Evolutionary conservation across 2,113 vertebrate genomes (phyloP), one percentile per base, ranked within the genome.

Genomic region (Microcebus murinus): DNA sequence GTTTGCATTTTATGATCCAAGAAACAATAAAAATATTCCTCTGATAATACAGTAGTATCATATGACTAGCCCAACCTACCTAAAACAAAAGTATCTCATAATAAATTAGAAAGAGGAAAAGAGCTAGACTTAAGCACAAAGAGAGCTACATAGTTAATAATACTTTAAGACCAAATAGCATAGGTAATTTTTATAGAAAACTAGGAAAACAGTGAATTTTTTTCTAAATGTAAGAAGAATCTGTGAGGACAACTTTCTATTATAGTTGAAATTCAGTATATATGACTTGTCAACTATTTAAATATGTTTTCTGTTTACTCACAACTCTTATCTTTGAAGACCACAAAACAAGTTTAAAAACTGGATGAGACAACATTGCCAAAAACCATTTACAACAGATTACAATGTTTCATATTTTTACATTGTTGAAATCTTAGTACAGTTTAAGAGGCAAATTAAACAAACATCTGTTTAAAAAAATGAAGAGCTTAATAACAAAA

Each of bases 221-320:
- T 95, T 77, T 55, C 31, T 90, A 29, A 8, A 61, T 31, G 1
- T 20, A 86, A 87, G n/a, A 95, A 68, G 50, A 52, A 52, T 74
- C 21, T 13, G 11, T 77, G 11, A 96, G 39, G 48, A 84, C 23
- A 91, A 86, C 27, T 65, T 87, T 92, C 71, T 83, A 67, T 15
- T 13, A 50, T 50, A 50, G 21, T 0, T 90, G 36, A 36, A 76
- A 94, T 92, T 90, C 74, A 67, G 6, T 48, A 73, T 2, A 70
- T 15, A 6, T 82, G 73, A 70, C 48, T 81, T 57, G 17, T 55
- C 52, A 92, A 52, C 23, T 94, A 88, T 68, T 34, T 52, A 71
- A 95, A 94, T 55, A 55, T 55, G 27, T 70, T 90, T 76, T 82
- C 27, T 92, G 50, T 76, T 95, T 83, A 87, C 61, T 94, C 18